Base-by-base conservation (phyloP, 1,140 invertebrate genomes). In the Drosophila melanica region DNA sequence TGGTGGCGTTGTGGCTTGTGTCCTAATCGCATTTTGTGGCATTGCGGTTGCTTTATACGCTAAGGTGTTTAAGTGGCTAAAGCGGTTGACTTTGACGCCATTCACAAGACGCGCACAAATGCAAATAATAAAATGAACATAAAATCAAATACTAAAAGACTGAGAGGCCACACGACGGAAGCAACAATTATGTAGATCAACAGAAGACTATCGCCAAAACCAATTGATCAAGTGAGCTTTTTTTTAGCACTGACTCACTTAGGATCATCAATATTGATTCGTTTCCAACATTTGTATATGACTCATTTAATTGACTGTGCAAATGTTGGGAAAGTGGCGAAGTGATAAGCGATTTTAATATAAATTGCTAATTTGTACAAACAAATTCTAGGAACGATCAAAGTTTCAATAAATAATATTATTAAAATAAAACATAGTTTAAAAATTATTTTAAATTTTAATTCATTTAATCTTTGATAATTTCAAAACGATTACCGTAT, bases 31-130 rank as follows among this genome's bases (percentile, higher is more conserved):
- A 68, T 68, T 67, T 60, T 35, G 48, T 18, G 54, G 54, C 70
- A 47, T 60, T 67, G 70, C 48, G 48, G 54, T 53, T 59, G 48
- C 54, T 42, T 18, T 37, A 41, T 66, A 18, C 45, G 37, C 54
- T 59, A 14, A 23, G 60, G 47, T 66, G 18, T 54, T 63, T 14
- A 67, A 60, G 54, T 66, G 54, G 18, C 62, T 35, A 42, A 72
- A 67, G 70, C 35, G 63, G 55, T 73, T 73, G 55, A 68, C 64
- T 73, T 71, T 71, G 63, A 48, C 79, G 73, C 81, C 81, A 85
- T 86, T 84, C 81, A 84, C 81, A 77, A 80, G 67, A 58, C 42
- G 53, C 51, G 39, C 45, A 35, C 20, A 44, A 14, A 33, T 35
- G 47, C n/a, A 54, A 63, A 33, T 45, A 67, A 33, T 12, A 50